Conservation (phyloP, 1,140 invertebrate species). For the Euura lappo region DNA sequence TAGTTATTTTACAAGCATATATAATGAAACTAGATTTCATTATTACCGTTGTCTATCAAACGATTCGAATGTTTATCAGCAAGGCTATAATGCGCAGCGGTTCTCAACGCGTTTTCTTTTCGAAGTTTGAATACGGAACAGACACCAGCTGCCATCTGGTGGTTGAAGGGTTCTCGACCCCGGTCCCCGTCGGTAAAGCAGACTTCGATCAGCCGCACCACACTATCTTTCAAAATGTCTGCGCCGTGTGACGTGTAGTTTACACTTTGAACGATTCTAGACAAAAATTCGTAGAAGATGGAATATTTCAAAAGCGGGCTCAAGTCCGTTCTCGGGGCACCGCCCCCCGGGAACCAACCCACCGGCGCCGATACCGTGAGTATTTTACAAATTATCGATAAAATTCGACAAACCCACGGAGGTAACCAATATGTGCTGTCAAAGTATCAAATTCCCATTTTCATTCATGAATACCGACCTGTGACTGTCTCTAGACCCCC, state of each 20-base stretch:
- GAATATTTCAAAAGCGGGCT: constrained; percentile 87
- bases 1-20: too few relatives aligned
- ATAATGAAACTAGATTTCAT: too few relatives aligned
- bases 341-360: constrained; percentile 74
- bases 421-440: constrained; percentile 16
- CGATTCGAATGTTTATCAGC: too few relatives aligned
- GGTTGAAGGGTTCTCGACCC: too few relatives aligned
- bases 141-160: too few relatives aligned
- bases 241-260: constrained; percentile 47
- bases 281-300: constrained; percentile 60
- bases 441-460: constrained; percentile 1
- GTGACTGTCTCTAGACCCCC: not conserved
- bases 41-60: too few relatives aligned
- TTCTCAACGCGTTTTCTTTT: too few relatives aligned
- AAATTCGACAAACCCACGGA: constrained; percentile 6
- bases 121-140: too few relatives aligned
- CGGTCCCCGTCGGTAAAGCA: too few relatives aligned
- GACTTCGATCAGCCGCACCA: too few relatives aligned
- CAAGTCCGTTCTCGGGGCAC: constrained; percentile 87
- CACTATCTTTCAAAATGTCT: constrained; percentile 39
- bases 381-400: constrained; percentile 24
- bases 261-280: constrained; percentile 19
- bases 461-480: not conserved
- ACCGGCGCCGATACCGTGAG: constrained; percentile 86
- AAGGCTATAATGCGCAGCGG: too few relatives aligned